Evolutionary conservation across 1,140 invertebrate species (phyloP), one percentile per base, ranked within the genome.

Genomic region (Fragariocoptes setiger): DNA sequence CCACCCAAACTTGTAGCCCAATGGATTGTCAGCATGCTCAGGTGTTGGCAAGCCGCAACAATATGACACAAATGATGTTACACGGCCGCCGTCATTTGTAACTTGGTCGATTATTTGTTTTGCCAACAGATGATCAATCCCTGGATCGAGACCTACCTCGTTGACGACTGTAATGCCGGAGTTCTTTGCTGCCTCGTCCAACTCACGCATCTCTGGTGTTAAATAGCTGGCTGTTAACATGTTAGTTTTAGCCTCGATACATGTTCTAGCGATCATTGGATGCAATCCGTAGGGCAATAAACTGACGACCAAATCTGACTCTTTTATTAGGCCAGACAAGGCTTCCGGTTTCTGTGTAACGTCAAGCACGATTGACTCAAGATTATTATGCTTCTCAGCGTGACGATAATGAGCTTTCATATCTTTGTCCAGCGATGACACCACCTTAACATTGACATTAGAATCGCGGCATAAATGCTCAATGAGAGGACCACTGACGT

Each of bases 1-100:
- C 88, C 88, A 95, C 12, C 78, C 90, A 56, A 99, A 99, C 56
- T 95, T 97, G 59, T 99, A 99, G 40, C 55, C 46, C 3, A 97
- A 57, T 3, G 85, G 72, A 59, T 95, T 94, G 50, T 76, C 72
- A 2, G 86, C 90, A 51, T 69, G 73, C 60, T 95, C 86, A 0
- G 88, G 86, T 0, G 86, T 82, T 1, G 88, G 88, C 20, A 95
- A 56, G 52, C 74, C 92, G 42, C 92, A 92, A 54, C 90, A 97
- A 58, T 79, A 99, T 0, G 83, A 92, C 0, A 88, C 68, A 56
- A 94, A 97, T 1, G 83, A 90, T 38, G 78, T 79, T 1, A 92
- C 62, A 51, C 63, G 65, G 40, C 66, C 66, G 8, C 61, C 86
- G 56, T 61, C 72, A 57, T 62, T 67, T 56, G 67, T 76, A 56